A percentile compares a stretch with the other conserved stretches of the same genome.
Evolutionary conservation across 2,113 vertebrate species (phyloP).

Genomic region (Tragulus kanchil): DNA sequence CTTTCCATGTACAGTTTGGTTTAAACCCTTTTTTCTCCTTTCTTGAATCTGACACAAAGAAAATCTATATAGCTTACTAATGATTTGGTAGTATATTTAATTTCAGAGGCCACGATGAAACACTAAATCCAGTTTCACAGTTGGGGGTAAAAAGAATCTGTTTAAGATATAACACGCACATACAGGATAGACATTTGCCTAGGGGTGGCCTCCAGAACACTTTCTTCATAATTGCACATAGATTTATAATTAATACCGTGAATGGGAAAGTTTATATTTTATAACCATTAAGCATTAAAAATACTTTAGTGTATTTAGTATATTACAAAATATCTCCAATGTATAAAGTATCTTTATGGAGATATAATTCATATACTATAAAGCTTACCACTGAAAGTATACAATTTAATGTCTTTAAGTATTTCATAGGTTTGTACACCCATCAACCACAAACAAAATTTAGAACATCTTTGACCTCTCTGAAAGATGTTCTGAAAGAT

Average conservation of each 20-base stretch:
- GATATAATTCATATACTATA: not conserved
- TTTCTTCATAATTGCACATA: not conserved
- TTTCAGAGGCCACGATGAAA: not conserved
- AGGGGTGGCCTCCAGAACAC: not conserved
- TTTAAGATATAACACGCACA: not conserved
- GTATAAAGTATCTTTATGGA: not conserved
- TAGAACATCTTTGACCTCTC: not conserved
- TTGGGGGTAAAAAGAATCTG: not conserved
- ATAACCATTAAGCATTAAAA: not conserved
- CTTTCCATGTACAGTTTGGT: not conserved
- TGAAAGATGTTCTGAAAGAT: not conserved
- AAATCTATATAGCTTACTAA: not conserved
- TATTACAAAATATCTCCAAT: not conserved
- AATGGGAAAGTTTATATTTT: not conserved
- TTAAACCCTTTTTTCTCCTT: not conserved
- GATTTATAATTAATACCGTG: not conserved
- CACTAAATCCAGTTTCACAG: not conserved
- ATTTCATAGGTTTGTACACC: not conserved
- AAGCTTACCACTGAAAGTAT: not conserved
- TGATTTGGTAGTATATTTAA: not conserved
- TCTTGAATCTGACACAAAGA: not conserved
- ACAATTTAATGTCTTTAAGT: not conserved
- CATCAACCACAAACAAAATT: not conserved
- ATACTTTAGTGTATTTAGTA: not conserved
- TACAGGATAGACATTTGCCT: not conserved